These are phyloP conservation scores for Cremastobaeus sp. DNA, from an alignment of 2,888 invertebrate species.

Conservation along the genomic window DNA sequence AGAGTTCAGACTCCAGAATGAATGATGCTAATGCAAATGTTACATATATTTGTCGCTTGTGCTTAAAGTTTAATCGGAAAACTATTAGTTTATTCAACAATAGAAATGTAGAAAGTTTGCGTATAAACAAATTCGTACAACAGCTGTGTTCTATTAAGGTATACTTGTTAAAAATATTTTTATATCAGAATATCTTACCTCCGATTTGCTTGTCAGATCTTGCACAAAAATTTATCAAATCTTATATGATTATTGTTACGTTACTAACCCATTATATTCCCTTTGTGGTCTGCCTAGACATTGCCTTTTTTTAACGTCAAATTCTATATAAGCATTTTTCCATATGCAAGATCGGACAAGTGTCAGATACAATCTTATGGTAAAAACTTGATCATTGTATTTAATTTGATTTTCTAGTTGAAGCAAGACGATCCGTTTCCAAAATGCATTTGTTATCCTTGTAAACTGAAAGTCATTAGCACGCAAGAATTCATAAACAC, in stretches of 20 bases:
- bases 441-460: constrained; percentile 44
- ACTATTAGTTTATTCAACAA: constrained; percentile 25
- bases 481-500: constrained; percentile 44
- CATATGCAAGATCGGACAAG: too few relatives aligned
- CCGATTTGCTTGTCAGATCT: too few relatives aligned
- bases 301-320: too few relatives aligned
- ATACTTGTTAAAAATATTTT: too few relatives aligned
- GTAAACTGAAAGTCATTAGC: constrained; percentile 39
- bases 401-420: constrained; percentile 18
- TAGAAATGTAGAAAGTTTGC: constrained; percentile 23
- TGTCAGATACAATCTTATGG: too few relatives aligned
- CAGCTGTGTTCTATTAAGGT: constrained; percentile 46
- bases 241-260: too few relatives aligned
- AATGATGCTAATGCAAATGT: constrained; percentile 11
- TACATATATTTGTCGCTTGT: constrained; percentile 39
- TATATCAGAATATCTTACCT: too few relatives aligned
- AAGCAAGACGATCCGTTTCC: constrained; percentile 41
- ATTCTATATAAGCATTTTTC: too few relatives aligned
- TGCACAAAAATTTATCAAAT: too few relatives aligned
- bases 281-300: too few relatives aligned
- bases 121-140: constrained; percentile 33
- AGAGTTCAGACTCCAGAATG: constrained; percentile 36
- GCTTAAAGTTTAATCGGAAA: constrained; percentile 43
- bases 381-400: too few relatives aligned
- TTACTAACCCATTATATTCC: too few relatives aligned